Percentiles rank a stretch among this genome's conserved stretches.
Evolutionary conservation across 2,888 invertebrate species (phyloP).

Genomic region (Sinotaia quadrata): DNA sequence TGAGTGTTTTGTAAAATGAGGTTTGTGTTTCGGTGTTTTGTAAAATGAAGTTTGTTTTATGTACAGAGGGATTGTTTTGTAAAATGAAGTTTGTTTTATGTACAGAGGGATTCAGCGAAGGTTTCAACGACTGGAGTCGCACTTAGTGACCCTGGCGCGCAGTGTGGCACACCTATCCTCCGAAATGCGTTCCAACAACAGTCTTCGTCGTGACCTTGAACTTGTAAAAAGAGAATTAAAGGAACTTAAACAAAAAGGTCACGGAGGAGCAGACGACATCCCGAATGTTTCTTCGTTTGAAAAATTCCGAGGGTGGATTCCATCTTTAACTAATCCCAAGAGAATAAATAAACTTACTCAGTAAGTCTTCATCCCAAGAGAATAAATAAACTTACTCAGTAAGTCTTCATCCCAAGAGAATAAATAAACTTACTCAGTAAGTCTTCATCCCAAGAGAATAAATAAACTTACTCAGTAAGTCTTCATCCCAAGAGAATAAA

Average conservation of each 20-base stretch:
- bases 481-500: too few relatives aligned
- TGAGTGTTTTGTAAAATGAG: too few relatives aligned
- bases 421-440: too few relatives aligned
- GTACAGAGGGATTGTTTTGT: neutral
- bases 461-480: too few relatives aligned
- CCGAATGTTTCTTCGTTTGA: conserved; percentile 57
- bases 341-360: conserved; percentile 90
- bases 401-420: too few relatives aligned
- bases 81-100: neutral
- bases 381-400: too few relatives aligned
- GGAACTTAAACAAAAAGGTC: conserved; percentile 74
- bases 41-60: neutral
- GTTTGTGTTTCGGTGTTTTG: neutral
- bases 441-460: too few relatives aligned
- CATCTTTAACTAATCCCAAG: conserved; percentile 84
- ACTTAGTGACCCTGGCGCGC: conserved; percentile 90
- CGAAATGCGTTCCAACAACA: conserved; percentile 90
- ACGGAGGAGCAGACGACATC: conserved; percentile 31
- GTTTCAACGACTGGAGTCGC: conserved; percentile 90
- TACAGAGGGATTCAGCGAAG: conserved; percentile 85
- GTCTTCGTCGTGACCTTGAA: conserved; percentile 91
- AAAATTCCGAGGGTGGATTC: conserved; percentile 70
- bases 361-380: too few relatives aligned
- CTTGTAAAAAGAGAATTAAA: conserved; percentile 87
- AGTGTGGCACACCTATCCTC: conserved; percentile 92